Conservation (phyloP, 2,888 invertebrate genomes). For the Deroplatys truncata region DNA sequence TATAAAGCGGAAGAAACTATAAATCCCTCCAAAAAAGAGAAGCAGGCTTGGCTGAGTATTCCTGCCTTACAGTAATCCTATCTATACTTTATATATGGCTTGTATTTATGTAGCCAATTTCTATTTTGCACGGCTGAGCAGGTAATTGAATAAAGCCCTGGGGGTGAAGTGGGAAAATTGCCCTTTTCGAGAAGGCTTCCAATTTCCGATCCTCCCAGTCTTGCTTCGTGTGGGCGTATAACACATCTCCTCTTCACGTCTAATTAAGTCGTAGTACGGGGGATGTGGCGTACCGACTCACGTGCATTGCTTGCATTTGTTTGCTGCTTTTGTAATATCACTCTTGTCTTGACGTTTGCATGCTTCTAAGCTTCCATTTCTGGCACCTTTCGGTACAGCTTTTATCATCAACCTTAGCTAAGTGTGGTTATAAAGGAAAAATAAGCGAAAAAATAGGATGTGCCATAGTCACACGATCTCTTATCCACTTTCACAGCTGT, state of each 20-base stretch:
- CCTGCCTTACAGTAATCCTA: neutral
- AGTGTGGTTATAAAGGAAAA: too few species aligned
- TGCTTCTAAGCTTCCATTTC: too few species aligned
- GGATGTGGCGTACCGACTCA: neutral
- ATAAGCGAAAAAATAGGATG: too few species aligned
- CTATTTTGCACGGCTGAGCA: slow-evolving; percentile 24
- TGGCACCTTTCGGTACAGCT: too few species aligned
- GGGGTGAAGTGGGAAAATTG: slow-evolving; percentile 25
- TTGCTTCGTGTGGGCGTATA: neutral
- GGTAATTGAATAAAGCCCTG: slow-evolving; percentile 26
- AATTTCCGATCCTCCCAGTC: slow-evolving; percentile 20
- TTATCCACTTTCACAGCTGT: too few species aligned
- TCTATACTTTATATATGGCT: neutral
- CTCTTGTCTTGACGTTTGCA: too few species aligned
- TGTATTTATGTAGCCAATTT: slow-evolving; percentile 29
- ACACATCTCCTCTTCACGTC: neutral
- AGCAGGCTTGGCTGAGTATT: neutral
- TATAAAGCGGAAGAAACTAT: neutral
- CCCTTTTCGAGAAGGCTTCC: slow-evolving; percentile 24
- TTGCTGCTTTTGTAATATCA: too few species aligned
- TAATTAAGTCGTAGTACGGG: neutral
- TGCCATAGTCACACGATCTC: too few species aligned
- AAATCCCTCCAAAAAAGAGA: neutral
- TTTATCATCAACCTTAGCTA: too few species aligned
- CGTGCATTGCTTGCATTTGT: too few species aligned